These are phyloP conservation scores for Drosophila peninsularis DNA, from an alignment of 2,888 invertebrate genomes.

Conservation along the genomic window DNA sequence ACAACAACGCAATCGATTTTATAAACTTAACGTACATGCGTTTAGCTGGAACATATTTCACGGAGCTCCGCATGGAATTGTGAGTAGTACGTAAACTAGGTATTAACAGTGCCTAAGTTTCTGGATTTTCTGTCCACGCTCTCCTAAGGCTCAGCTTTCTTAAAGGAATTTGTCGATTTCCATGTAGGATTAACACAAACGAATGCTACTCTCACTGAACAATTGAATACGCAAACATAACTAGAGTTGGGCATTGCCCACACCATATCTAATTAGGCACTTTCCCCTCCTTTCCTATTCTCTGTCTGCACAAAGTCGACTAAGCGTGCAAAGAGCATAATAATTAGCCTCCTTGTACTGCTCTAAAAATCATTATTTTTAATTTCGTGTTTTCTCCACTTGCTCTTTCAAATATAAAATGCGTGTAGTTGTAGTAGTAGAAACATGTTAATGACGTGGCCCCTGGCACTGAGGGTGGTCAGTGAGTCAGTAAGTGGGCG, in stretches of 20 bases:
- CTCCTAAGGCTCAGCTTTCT: background rate
- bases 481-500: constrained; percentile 20
- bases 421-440: constrained; percentile 40
- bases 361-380: constrained; percentile 67
- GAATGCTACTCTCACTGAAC: background rate
- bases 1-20: constrained; percentile 47
- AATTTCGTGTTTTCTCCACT: constrained; percentile 18
- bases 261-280: constrained; percentile 28
- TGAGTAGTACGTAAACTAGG: background rate
- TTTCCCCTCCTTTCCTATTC: background rate
- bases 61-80: constrained; percentile 19
- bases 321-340: constrained; percentile 18
- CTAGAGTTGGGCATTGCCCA: background rate
- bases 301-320: background rate
- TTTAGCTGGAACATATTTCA: constrained; percentile 38
- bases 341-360: constrained; percentile 53
- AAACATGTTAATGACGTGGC: constrained; percentile 59
- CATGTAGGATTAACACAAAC: background rate
- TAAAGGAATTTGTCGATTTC: background rate
- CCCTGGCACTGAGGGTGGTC: constrained; percentile 23
- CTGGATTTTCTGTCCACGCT: background rate
- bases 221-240: constrained; percentile 11
- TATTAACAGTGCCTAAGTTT: background rate
- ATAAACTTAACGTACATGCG: constrained; percentile 66
- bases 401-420: constrained; percentile 49